phyloP scores from a whole-genome alignment of 2,113 vertebrate species.

The Larimichthys polyactis region DNA sequence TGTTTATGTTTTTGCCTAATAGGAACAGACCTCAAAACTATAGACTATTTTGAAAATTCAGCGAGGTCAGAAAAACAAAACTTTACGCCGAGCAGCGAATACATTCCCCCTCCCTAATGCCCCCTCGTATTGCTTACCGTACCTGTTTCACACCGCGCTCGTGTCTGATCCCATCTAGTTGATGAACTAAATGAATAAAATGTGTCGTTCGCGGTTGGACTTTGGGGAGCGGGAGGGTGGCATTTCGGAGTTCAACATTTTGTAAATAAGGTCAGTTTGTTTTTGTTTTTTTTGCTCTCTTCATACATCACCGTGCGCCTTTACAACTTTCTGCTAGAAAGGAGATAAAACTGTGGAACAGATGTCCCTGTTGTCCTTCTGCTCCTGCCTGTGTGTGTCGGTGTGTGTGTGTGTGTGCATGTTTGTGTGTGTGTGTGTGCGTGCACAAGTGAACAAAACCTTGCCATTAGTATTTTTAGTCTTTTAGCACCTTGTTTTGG shows the following conservation, averaged over 20 bases:
- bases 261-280: constrained; percentile 38
- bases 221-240: constrained; percentile 33
- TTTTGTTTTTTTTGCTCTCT: constrained; percentile 18
- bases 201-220: constrained; percentile 38
- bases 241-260: constrained; percentile 46
- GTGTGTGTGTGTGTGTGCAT: background rate
- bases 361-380: constrained; percentile 71
- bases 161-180: constrained; percentile 10
- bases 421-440: background rate
- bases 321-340: constrained; percentile 53
- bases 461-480: constrained; percentile 65
- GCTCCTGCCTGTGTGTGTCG: background rate
- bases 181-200: constrained; percentile 61
- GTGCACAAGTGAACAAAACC: constrained; percentile 37
- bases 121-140: constrained; percentile 44
- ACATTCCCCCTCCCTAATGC: constrained; percentile 15
- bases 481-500: constrained; percentile 82
- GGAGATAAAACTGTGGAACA: constrained; percentile 67
- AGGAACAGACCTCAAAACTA: constrained; percentile 47
- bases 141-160: constrained; percentile 44
- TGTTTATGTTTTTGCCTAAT: constrained; percentile 74
- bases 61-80: constrained; percentile 56
- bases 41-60: constrained; percentile 29
- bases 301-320: constrained; percentile 48
- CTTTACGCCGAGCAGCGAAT: constrained; percentile 39